Conservation (phyloP, 2,113 vertebrate genomes). For the Epinephelus lanceolatus region DNA sequence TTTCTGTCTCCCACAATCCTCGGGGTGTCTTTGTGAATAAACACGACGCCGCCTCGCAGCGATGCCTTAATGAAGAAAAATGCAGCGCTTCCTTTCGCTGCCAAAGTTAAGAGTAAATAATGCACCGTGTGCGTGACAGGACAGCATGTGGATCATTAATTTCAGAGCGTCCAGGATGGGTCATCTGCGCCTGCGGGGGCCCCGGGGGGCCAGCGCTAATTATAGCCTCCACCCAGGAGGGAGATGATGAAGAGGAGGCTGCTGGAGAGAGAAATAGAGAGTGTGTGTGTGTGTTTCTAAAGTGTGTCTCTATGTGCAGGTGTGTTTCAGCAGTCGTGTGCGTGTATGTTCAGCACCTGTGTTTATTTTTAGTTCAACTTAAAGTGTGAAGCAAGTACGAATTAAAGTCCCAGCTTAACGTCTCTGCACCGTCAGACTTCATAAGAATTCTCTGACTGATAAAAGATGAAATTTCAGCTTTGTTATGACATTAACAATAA, state of each 20-base stretch:
- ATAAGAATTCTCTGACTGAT: no score
- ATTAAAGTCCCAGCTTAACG: background rate
- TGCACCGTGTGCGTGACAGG: constrained; percentile 45
- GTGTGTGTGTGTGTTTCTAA: background rate
- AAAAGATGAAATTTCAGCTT: no score
- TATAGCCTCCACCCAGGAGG: constrained; percentile 60
- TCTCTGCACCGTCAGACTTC: no score
- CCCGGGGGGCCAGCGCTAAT: constrained; percentile 62
- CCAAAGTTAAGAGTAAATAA: constrained; percentile 58
- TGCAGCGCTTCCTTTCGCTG: constrained; percentile 19
- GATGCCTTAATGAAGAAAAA: constrained; percentile 54
- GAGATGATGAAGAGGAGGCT: constrained; percentile 47
- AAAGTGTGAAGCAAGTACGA: background rate
- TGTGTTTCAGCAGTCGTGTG: constrained; percentile 3
- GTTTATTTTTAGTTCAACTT: constrained; percentile 3
- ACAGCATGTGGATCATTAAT: constrained; percentile 71
- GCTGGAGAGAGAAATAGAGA: background rate
- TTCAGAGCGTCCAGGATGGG: constrained; percentile 53
- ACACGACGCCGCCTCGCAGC: constrained; percentile 14
- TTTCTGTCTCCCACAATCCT: constrained; percentile 40
- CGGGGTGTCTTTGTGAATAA: constrained; percentile 39
- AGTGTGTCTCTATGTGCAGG: background rate
- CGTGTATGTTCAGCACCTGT: constrained; percentile 25
- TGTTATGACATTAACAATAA: no score
- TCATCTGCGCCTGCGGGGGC: constrained; percentile 51